Evolutionary conservation across 1,140 invertebrate genomes (phyloP).

Genomic region (Apis cerana): DNA sequence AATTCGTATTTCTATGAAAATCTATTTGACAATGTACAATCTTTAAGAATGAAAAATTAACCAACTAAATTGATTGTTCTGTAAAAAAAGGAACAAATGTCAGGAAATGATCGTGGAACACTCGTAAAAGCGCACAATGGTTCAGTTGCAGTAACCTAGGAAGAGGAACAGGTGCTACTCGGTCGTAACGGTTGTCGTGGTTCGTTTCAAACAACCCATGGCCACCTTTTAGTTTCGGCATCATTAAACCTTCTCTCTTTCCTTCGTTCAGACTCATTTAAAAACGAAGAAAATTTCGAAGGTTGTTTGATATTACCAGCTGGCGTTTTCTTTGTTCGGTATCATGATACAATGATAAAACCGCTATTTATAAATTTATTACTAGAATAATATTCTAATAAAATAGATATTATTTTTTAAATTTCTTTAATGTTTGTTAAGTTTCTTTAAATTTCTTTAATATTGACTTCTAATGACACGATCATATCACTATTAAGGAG

Average conservation of each 20-base stretch:
- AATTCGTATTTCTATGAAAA: not conserved
- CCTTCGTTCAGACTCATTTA: not conserved
- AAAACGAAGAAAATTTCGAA: constrained; percentile 38
- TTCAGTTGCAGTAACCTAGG: not conserved
- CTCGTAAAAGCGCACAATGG: constrained; percentile 43
- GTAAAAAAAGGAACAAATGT: not conserved
- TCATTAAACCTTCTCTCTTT: constrained; percentile 43
- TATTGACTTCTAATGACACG: not conserved
- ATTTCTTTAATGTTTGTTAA: not conserved
- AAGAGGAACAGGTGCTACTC: constrained; percentile 56
- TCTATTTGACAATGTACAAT: not conserved
- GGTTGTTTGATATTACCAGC: not conserved
- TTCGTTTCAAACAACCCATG: constrained; percentile 11
- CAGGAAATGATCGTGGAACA: not conserved
- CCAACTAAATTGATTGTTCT: not conserved
- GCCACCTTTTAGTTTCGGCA: constrained; percentile 50
- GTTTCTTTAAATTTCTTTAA: not conserved
- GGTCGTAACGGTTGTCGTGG: constrained; percentile 47
- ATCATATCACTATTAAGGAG: not conserved
- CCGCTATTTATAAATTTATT: not conserved
- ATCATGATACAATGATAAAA: no score
- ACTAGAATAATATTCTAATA: not conserved
- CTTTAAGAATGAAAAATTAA: constrained; percentile 15
- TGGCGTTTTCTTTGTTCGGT: not conserved
- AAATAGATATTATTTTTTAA: not conserved